Base-by-base conservation (phyloP, 2,888 invertebrate species). In the Rhogogaster chlorosoma region DNA sequence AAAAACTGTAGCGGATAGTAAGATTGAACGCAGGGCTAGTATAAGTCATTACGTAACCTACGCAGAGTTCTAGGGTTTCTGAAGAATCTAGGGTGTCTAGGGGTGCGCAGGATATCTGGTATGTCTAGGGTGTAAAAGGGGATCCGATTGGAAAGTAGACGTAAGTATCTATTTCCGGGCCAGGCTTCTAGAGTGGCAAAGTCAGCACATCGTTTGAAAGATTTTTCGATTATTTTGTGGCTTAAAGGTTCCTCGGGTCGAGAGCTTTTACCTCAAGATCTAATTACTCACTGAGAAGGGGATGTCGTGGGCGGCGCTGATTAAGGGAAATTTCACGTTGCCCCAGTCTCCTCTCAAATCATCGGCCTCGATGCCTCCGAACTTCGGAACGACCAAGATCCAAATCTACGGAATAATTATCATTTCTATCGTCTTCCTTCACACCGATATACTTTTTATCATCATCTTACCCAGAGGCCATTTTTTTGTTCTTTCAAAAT, bases 231-330 rank as follows among this genome's bases (percentile, higher is more conserved):
- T 49, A 77, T 77, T 77, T 77, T 77, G 49, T 38, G 77, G 53
- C 77, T 32, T 38, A 77, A 26, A 77, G 77, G 77, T 77, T 49
- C 18, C 53, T 29, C 18, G 77, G 77, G 77, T 77, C 77, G 77
- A 77, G 77, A 29, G 77, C 77, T 77, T 77, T 32, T 38, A 77
- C 45, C 77, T 77, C 53, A 32, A 77, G 77, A 77, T 77, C 77
- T 77, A 77, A 77, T 77, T 80, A 80, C 80, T 80, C 80, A 61
- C 80, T 61, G 80, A 22, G n/a, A 61, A 61, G 64, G 29, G 61
- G 80, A 36, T n/a, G 61, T 80, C 61, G 61, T 53, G 53, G 61
- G 61, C 36, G 57, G 88, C 84, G 84, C 92, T 92, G 73, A 89
- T 77, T 77, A 77, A 49, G 77, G 77, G 53, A 77, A 53, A 77